A percentile compares a stretch with the other conserved stretches of the same genome.
phyloP scores from a whole-genome alignment of 2,888 invertebrate species.

The Perithous albicinctus region DNA sequence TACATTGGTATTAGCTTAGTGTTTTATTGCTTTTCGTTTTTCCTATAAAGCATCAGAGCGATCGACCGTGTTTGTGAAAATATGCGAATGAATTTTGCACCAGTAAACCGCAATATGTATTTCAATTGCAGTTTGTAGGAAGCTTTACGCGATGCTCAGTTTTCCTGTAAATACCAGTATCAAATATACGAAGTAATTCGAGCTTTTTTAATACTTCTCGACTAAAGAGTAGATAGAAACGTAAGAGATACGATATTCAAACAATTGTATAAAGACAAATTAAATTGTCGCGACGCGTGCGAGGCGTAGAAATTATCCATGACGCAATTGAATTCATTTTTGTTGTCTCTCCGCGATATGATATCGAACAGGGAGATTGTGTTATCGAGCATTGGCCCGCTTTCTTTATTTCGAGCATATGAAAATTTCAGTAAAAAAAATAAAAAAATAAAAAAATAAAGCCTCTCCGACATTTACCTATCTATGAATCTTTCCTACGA shows the following conservation, averaged over 20 bases:
- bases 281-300: not conserved
- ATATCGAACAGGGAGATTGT: conserved; percentile 35
- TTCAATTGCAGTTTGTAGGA: not conserved
- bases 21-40: too few relatives aligned
- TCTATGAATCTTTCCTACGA: not conserved
- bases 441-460: too few relatives aligned
- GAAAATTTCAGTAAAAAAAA: conserved; percentile 3
- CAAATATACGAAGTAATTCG: not conserved
- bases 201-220: not conserved
- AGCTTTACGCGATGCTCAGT: not conserved
- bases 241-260: conserved; percentile 14
- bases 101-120: too few relatives aligned
- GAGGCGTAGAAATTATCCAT: conserved; percentile 39
- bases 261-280: conserved; percentile 15
- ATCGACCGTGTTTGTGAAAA: too few relatives aligned
- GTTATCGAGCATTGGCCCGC: conserved; percentile 48
- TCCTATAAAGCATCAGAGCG: too few relatives aligned
- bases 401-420: not conserved
- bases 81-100: too few relatives aligned
- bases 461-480: not conserved
- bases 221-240: not conserved
- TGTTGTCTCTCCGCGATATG: conserved; percentile 38
- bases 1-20: too few relatives aligned
- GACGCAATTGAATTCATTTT: conserved; percentile 56
- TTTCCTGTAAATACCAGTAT: not conserved